Conservation (phyloP, 1,140 invertebrate genomes). For the Bombus sylvicola region DNA sequence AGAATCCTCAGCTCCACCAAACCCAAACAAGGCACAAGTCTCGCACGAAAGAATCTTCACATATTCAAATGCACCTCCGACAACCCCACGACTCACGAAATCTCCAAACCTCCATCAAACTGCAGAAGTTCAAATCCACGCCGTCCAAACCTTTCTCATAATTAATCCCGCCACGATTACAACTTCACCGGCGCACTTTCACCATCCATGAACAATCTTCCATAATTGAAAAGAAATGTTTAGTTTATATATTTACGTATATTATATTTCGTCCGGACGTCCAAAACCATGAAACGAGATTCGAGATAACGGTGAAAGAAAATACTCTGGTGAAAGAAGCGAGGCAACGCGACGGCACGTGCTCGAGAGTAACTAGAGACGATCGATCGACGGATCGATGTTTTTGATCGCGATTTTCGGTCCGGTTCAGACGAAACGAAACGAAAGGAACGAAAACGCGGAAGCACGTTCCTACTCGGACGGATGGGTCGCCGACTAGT, state of each 20-base stretch:
- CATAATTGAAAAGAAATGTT: too few species aligned
- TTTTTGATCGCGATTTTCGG: slow-evolving; percentile 49
- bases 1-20: background rate
- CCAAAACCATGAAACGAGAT: background rate
- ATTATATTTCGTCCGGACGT: too few species aligned
- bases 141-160: background rate
- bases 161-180: background rate
- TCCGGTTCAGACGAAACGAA: slow-evolving; percentile 5
- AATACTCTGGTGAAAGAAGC: background rate
- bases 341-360: background rate
- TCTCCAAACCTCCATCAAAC: background rate
- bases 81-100: too few species aligned
- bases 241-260: too few species aligned
- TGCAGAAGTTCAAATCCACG: background rate
- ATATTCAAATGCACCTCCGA: background rate
- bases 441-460: slow-evolving; percentile 38
- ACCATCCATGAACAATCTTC: background rate
- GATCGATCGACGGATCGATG: background rate
- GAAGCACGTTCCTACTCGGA: slow-evolving; percentile 58
- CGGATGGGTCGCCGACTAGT: slow-evolving; percentile 76
- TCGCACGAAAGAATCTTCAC: background rate
- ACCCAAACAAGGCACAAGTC: background rate
- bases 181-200: slow-evolving; percentile 8
- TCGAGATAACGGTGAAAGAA: background rate
- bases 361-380: background rate